Conservation (phyloP, 2,797 vertebrate species). For the Tamandua tetradactyla region DNA sequence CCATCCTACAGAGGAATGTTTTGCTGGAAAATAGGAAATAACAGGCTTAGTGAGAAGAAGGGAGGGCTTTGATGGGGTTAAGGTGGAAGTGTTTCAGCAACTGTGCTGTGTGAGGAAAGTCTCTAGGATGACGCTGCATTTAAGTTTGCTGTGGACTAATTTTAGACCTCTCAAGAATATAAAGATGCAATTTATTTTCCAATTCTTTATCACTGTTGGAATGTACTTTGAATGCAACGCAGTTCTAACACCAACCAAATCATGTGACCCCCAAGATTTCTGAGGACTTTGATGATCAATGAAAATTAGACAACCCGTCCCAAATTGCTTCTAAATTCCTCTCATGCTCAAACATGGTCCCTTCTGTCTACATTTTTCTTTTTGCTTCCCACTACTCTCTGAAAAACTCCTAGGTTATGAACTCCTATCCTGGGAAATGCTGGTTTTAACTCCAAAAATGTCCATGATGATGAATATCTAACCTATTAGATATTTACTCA, state of each 20-base stretch:
- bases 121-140: neutral
- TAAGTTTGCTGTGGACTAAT: neutral
- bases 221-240: neutral
- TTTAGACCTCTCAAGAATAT: neutral
- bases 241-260: neutral
- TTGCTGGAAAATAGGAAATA: too few relatives aligned
- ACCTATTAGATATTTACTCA: neutral
- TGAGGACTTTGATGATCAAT: neutral
- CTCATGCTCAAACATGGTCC: neutral
- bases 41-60: neutral
- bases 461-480: neutral
- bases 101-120: neutral
- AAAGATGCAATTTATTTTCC: neutral
- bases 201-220: neutral
- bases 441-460: neutral
- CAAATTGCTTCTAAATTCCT: neutral
- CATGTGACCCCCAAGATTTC: neutral
- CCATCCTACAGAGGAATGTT: neutral
- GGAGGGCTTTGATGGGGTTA: neutral
- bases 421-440: neutral
- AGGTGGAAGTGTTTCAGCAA: neutral
- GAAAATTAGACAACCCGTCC: neutral
- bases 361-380: neutral
- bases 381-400: neutral
- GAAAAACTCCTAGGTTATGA: neutral